Base-by-base conservation (phyloP, 2,113 vertebrate genomes). In the Ictalurus furcatus region DNA sequence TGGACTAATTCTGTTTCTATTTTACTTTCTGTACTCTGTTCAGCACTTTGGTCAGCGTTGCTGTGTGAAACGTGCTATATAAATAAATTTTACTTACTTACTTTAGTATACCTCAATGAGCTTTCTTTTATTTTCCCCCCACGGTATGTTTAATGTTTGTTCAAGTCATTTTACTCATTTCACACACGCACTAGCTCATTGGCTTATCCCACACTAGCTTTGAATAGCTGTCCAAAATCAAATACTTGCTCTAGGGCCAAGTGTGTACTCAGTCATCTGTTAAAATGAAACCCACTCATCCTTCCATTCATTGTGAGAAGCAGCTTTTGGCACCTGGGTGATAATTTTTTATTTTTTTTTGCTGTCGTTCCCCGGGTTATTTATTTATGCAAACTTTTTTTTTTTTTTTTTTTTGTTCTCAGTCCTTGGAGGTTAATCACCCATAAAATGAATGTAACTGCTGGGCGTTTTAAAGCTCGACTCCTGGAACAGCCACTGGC, bases 401-500 rank as follows among this genome's bases (percentile, higher is more conserved):
- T 48, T 74, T 59, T 80, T 44, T 44, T 25, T 54, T 85, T 73
- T 74, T 69, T 80, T 59, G 78, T 87, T 81, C 84, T 73, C 67
- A 8, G 44, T 78, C 84, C 85, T 85, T 56, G 56, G 30, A 54
- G 58, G 89, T 90, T 81, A 88, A 91, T 85, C 89, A 63, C 30
- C n/a, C 89, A 40, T 86, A 87, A 89, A 92, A 88, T 88, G 80
- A 91, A 89, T 91, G 85, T 61, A 6, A 88, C 40, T 92, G 67
- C 92, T 90, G 89, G 73, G 58, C 28, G 54, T 89, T 91, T 90
- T 90, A 67, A 86, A 86, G 87, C 83, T 56, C 84, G 88, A 63
- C 65, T 83, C 88, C 88, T 85, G 88, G 79, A 91, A 59, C 80
- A 87, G 34, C 71, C 76, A 65, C 37, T 87, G 80, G 40, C 61